These are phyloP conservation scores for Semaprochilodus insignis DNA, from an alignment of 2,797 vertebrate genomes.

Conservation along the genomic window DNA sequence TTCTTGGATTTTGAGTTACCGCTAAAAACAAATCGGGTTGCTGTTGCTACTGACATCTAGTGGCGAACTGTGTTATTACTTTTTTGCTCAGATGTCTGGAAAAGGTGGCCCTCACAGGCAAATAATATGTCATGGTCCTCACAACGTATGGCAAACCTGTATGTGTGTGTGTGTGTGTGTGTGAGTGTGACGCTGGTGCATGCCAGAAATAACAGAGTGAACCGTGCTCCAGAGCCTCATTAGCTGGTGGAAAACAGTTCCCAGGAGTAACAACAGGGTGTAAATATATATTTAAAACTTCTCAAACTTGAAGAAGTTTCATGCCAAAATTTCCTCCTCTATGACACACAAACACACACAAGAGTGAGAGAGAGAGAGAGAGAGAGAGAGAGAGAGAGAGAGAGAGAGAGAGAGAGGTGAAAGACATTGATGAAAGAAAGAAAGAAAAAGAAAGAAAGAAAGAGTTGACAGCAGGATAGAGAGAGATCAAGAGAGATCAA, in stretches of 20 bases:
- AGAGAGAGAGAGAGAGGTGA: too few species aligned
- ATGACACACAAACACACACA: conserved; percentile 21
- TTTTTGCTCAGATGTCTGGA: too few species aligned
- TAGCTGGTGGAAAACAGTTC: conserved; percentile 90
- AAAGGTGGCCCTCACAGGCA: too few species aligned
- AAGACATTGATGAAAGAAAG: too few species aligned
- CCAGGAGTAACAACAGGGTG: conserved; percentile 84
- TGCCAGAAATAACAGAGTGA: conserved; percentile 93
- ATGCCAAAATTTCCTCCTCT: conserved; percentile 69
- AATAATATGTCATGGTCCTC: too few species aligned
- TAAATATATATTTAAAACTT: conserved; percentile 88
- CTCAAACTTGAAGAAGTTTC: conserved; percentile 77
- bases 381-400: conserved; percentile 48
- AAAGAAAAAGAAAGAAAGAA: background rate
- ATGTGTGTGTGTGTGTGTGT: too few species aligned
- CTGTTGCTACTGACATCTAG: too few species aligned
- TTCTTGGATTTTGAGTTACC: too few species aligned
- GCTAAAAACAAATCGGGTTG: too few species aligned
- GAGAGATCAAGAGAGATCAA: background rate
- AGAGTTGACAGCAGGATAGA: too few species aligned
- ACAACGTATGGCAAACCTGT: too few species aligned
- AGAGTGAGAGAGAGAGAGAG: conserved; percentile 39
- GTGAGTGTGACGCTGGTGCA: conserved; percentile 58
- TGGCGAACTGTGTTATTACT: too few species aligned
- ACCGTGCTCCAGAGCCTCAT: conserved; percentile 87